phyloP scores from a whole-genome alignment of 2,888 invertebrate genomes.

The Callosobruchus maculatus region DNA sequence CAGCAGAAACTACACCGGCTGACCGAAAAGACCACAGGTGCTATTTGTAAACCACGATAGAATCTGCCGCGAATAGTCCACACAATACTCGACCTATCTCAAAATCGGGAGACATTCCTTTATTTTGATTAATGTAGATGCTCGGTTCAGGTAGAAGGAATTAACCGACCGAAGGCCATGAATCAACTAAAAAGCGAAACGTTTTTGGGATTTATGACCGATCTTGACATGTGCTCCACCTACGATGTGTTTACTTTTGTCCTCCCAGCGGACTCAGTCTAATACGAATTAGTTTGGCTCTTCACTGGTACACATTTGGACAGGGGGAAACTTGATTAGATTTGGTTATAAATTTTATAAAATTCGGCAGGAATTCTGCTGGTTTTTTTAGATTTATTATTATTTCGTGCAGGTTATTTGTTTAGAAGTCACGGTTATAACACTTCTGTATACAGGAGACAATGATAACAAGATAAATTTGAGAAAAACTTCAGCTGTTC shows the following conservation, averaged over 20 bases:
- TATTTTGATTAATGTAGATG: constrained; percentile 37
- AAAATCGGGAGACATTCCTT: constrained; percentile 34
- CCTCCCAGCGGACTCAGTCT: constrained; percentile 13
- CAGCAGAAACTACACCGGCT: neutral
- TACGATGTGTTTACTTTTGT: constrained; percentile 40
- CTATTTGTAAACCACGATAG: constrained; percentile 10
- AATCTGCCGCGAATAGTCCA: neutral
- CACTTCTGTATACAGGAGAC: neutral
- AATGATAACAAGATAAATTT: neutral
- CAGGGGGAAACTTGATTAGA: constrained; percentile 15
- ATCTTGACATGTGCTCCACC: constrained; percentile 38
- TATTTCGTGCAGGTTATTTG: neutral
- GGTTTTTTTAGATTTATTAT: neutral
- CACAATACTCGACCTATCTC: constrained; percentile 28
- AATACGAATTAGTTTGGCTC: constrained; percentile 18
- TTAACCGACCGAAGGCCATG: constrained; percentile 21
- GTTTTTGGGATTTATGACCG: constrained; percentile 36
- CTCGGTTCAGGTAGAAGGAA: constrained; percentile 34
- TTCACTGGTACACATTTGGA: constrained; percentile 11
- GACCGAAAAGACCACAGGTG: constrained; percentile 11
- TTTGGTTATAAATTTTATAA: neutral
- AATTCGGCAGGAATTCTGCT: neutral
- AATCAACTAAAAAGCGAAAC: constrained; percentile 43
- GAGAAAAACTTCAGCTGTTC: too few species aligned
- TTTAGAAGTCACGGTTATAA: neutral